Evolutionary conservation across 2,113 vertebrate genomes (phyloP).

Genomic region (Ramphastos sulfuratus): DNA sequence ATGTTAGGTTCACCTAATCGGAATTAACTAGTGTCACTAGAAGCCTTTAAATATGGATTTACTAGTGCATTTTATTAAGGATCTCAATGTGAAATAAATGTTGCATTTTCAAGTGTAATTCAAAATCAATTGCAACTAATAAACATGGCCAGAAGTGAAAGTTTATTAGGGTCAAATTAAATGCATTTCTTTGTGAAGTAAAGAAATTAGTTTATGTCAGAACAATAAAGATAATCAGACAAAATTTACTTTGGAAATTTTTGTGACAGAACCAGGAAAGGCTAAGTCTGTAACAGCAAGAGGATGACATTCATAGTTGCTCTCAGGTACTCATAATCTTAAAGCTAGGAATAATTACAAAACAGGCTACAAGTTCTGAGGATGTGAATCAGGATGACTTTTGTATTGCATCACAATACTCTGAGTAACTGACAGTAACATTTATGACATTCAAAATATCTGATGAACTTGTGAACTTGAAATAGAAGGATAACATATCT

Average conservation of each 20-base stretch:
- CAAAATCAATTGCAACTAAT: not conserved
- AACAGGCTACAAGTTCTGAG: constrained; percentile 42
- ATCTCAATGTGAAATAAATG: not conserved
- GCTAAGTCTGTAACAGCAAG: not conserved
- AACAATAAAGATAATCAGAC: not conserved
- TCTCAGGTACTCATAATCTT: constrained; percentile 27
- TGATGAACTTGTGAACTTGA: constrained; percentile 18
- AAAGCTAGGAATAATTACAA: not conserved
- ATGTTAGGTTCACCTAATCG: not conserved
- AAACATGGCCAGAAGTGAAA: not conserved
- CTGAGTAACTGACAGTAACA: not conserved
- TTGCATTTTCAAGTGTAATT: constrained; percentile 14
- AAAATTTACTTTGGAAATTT: constrained; percentile 4
- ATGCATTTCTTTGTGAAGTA: not conserved
- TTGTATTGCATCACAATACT: not conserved
- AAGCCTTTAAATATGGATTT: not conserved
- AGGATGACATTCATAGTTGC: constrained; percentile 12
- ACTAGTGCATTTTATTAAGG: not conserved
- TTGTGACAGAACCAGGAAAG: not conserved
- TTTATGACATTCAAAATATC: not conserved
- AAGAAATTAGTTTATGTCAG: not conserved
- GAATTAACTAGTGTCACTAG: not conserved
- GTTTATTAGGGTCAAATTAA: constrained; percentile 3
- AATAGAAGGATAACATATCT: not conserved
- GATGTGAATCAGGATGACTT: constrained; percentile 5